Conservation (phyloP, 1,140 invertebrate genomes). For the Tetragnatha versicolor region DNA sequence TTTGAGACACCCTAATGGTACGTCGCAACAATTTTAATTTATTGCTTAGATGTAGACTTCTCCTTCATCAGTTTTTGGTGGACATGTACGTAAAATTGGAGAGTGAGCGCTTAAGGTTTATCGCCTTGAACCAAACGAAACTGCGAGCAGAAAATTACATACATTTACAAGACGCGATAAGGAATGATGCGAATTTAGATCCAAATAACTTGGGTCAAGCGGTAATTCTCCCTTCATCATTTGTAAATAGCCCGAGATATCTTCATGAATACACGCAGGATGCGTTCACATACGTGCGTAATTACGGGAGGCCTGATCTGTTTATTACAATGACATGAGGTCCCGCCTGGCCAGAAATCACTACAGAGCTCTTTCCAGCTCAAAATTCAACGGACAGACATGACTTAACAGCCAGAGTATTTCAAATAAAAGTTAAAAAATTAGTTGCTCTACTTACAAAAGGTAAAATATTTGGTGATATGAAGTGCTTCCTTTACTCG, state of each 20-base stretch:
- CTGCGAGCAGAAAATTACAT: conserved; percentile 41
- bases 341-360: conserved; percentile 67
- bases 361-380: conserved; percentile 57
- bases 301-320: conserved; percentile 63
- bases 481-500: conserved; percentile 58
- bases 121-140: conserved; percentile 46
- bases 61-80: conserved; percentile 51
- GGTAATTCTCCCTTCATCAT: conserved; percentile 35
- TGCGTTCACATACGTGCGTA: conserved; percentile 59
- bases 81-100: conserved; percentile 50
- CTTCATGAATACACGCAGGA: conserved; percentile 58
- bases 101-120: conserved; percentile 6
- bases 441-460: conserved; percentile 61
- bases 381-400: conserved; percentile 60
- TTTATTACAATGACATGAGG: conserved; percentile 67
- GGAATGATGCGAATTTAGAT: neutral
- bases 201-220: neutral
- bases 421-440: conserved; percentile 62
- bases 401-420: conserved; percentile 64
- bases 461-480: conserved; percentile 39
- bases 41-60: conserved; percentile 56
- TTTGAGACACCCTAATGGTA: too few species aligned
- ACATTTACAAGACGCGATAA: conserved; percentile 16
- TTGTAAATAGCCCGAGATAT: conserved; percentile 38
- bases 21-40: conserved; percentile 55